phyloP scores from a whole-genome alignment of 2,888 invertebrate species.

The Orchestes rusci region DNA sequence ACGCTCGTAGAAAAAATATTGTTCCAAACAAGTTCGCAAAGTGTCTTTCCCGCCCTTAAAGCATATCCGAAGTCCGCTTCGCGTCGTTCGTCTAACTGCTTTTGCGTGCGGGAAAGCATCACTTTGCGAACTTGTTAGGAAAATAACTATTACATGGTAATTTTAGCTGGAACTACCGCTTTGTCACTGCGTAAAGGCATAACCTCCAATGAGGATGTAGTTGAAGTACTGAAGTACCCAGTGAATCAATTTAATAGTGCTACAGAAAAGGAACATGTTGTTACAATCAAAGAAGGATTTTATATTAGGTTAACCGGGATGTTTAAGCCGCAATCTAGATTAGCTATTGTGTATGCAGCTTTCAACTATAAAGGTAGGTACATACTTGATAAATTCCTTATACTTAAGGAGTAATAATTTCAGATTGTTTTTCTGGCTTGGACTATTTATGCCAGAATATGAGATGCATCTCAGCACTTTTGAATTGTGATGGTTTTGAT shows the following conservation, averaged over 20 bases:
- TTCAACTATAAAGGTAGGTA: constrained; percentile 60
- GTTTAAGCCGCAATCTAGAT: constrained; percentile 54
- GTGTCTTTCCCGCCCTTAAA: too few species aligned
- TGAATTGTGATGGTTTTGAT: constrained; percentile 69
- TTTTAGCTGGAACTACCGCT: constrained; percentile 52
- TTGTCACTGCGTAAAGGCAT: constrained; percentile 60
- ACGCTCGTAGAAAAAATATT: too few species aligned
- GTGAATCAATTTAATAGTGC: constrained; percentile 31
- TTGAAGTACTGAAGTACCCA: constrained; percentile 51
- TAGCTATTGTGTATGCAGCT: constrained; percentile 63
- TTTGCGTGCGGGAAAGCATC: too few species aligned
- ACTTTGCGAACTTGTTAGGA: too few species aligned
- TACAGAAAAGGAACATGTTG: constrained; percentile 52
- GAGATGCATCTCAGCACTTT: constrained; percentile 58
- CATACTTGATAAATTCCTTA: neutral
- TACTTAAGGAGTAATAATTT: constrained; percentile 11
- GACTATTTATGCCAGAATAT: constrained; percentile 66
- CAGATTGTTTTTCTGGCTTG: constrained; percentile 59
- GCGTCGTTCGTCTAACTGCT: too few species aligned
- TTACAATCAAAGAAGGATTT: constrained; percentile 57
- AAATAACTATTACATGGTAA: too few species aligned
- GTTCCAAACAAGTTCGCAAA: too few species aligned
- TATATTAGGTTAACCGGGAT: constrained; percentile 61
- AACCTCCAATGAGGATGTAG: constrained; percentile 54
- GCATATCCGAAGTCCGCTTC: too few species aligned